These are phyloP conservation scores for Rhagophthalmus giganteus DNA, from an alignment of 2,888 invertebrate genomes.

Conservation along the genomic window DNA sequence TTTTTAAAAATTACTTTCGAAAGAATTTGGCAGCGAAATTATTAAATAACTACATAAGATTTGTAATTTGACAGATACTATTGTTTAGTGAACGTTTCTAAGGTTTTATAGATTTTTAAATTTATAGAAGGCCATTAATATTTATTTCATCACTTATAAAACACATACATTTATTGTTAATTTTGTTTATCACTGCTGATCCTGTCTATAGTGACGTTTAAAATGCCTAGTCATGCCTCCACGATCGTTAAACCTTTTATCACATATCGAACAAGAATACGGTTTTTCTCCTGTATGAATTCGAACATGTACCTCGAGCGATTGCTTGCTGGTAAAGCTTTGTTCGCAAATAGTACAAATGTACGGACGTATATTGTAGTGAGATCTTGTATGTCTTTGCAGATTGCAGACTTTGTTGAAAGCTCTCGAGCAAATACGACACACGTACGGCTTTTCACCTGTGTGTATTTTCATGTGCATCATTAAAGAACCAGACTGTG, in stretches of 20 bases:
- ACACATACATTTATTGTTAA: too few relatives aligned
- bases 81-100: too few relatives aligned
- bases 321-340: conserved; percentile 4
- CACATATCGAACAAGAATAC: conserved; percentile 6
- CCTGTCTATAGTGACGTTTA: not conserved
- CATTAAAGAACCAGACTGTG: conserved; percentile 6
- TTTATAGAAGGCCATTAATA: too few relatives aligned
- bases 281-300: conserved; percentile 20
- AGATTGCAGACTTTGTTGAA: conserved; percentile 18
- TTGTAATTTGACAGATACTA: too few relatives aligned
- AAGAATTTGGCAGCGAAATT: too few relatives aligned
- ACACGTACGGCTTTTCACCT: conserved; percentile 14
- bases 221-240: conserved; percentile 7
- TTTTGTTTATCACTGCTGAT: too few relatives aligned
- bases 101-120: too few relatives aligned
- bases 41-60: too few relatives aligned
- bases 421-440: conserved; percentile 14
- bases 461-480: conserved; percentile 15
- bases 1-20: too few relatives aligned
- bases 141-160: too few relatives aligned
- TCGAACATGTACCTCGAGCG: conserved; percentile 7
- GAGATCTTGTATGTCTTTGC: conserved; percentile 8
- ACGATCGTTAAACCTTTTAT: conserved; percentile 8
- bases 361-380: conserved; percentile 9
- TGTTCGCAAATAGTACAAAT: conserved; percentile 9